Evolutionary conservation across 2,888 invertebrate genomes (phyloP), one percentile per base, ranked within the genome.

Genomic region (Cryptocheilus praepositus): DNA sequence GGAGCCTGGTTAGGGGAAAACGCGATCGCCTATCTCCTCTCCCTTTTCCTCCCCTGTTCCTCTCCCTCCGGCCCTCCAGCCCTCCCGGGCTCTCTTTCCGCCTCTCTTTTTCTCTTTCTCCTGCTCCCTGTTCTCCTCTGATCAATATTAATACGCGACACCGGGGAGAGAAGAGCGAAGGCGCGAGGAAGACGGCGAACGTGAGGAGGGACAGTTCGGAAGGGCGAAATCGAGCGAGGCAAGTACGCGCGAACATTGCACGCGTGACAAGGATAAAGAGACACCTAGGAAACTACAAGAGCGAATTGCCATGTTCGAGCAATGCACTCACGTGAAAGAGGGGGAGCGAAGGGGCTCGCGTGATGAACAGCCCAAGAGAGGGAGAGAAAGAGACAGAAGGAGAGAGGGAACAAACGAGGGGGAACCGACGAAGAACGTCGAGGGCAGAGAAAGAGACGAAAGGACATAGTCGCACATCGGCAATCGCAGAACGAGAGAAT

Each of bases 101-200:
- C 53, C 54, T 46, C 70, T 60, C 45, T 46, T 61, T 61, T 46
- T n/a, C 18, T 44, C 21, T 43, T 43, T 43, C 56, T 36, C 45
- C 22, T 45, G 15, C 44, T 45, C 58, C 52, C 62, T 56, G 18
- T 64, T 59, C 25, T 62, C 66, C 69, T 63, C 70, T 71, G 74
- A 74, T 74, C 76, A 61, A 76, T 76, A 76, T 73, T 76, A 76
- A 76, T 76, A 73, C 76, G 73, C 46, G 64, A 66, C 61, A 65
- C 65, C 62, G 57, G 61, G 44, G 53, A 63, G 69, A 64, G 64
- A 57, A 70, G 36, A 11, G 7, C 57, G 62, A 16, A 28, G n/a
- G 51, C 15, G 16, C 60, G 7, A 19, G 57, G 16, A 36, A 45
- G 45, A 36, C 45, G 51, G 43, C 21, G 21, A 49, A 64, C 36